These are phyloP conservation scores for Pollimyrus isidori DNA, from an alignment of 2,113 vertebrate genomes.

Conservation along the genomic window DNA sequence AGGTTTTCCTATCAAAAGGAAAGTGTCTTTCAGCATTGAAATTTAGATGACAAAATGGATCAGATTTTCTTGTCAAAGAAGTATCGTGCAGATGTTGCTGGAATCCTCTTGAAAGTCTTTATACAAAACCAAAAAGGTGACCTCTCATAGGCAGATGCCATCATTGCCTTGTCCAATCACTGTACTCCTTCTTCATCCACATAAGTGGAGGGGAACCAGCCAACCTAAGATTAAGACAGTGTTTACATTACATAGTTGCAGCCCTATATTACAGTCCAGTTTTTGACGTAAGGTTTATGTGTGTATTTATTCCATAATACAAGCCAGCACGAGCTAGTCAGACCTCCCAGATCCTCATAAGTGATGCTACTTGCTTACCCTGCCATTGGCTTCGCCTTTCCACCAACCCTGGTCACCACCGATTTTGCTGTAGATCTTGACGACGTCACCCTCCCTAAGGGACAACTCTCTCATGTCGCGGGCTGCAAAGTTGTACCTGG, in stretches of 20 bases:
- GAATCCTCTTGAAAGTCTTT: constrained; percentile 39
- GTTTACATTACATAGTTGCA: neutral
- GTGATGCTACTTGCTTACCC: constrained; percentile 58
- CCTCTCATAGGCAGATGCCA: constrained; percentile 35
- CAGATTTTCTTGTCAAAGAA: constrained; percentile 34
- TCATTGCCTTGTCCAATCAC: constrained; percentile 34
- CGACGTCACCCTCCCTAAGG: constrained; percentile 81
- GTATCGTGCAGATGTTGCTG: constrained; percentile 36
- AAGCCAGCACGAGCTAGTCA: neutral
- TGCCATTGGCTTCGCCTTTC: constrained; percentile 89
- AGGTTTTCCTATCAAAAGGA: neutral
- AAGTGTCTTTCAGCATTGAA: neutral
- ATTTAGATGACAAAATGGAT: constrained; percentile 23
- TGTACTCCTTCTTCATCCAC: constrained; percentile 91
- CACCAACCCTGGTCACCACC: constrained; percentile 98
- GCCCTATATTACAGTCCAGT: neutral
- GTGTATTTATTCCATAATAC: neutral
- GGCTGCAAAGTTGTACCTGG: constrained; percentile 91
- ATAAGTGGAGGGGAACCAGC: constrained; percentile 96
- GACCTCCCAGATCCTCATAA: neutral
- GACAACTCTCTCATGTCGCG: constrained; percentile 97
- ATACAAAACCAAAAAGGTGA: constrained; percentile 37
- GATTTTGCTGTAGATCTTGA: constrained; percentile 95
- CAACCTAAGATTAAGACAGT: constrained; percentile 63
- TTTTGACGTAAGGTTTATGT: neutral